These are phyloP conservation scores for Galemys pyrenaicus DNA, from an alignment of 2,113 vertebrate genomes.

Conservation along the genomic window DNA sequence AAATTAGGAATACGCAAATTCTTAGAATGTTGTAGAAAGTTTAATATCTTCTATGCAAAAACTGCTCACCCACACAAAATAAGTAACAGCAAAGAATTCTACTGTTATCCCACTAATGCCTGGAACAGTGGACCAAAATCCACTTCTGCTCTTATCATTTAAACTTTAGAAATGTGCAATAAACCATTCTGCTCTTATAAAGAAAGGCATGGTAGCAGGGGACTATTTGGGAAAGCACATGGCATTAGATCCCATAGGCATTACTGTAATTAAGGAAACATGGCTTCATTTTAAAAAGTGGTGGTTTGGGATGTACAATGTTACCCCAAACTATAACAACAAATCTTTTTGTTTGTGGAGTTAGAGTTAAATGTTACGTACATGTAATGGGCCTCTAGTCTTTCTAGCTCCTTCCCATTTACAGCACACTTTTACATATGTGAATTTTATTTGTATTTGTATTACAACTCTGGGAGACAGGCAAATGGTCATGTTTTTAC, in stretches of 20 bases:
- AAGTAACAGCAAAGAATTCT: neutral
- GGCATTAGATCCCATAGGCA: neutral
- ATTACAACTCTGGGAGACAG: neutral
- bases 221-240: neutral
- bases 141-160: neutral
- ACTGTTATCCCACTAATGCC: neutral
- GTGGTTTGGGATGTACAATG: neutral
- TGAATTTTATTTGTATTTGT: neutral
- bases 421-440: neutral
- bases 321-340: neutral
- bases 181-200: neutral
- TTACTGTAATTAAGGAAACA: constrained; percentile 6
- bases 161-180: neutral
- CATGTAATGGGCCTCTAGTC: neutral
- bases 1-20: constrained; percentile 39
- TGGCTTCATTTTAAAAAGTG: neutral
- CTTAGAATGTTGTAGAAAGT: neutral
- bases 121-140: neutral
- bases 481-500: neutral
- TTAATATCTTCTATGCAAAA: neutral
- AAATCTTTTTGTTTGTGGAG: neutral
- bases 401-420: neutral
- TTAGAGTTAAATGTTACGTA: constrained; percentile 10
- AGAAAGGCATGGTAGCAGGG: neutral
- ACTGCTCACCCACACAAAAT: neutral